Evolutionary conservation across 2,888 invertebrate genomes (phyloP).

Genomic region (Balanococcus diminutus): DNA sequence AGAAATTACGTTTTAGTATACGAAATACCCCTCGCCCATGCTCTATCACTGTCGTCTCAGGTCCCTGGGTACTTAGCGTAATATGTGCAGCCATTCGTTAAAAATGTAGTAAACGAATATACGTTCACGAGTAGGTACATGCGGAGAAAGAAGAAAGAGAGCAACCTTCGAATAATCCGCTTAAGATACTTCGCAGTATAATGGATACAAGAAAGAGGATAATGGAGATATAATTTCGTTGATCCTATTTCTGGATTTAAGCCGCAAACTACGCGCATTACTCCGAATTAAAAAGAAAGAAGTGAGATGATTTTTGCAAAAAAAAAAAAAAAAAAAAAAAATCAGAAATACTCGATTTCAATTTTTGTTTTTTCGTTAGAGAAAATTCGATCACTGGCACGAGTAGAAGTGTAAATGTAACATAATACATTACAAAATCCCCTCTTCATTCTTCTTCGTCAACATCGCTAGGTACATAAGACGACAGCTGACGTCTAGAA

Average conservation of each 20-base stretch:
- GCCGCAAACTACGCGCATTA: constrained; percentile 37
- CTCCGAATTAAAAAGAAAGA: not conserved
- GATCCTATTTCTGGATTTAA: constrained; percentile 48
- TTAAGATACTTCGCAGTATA: constrained; percentile 50
- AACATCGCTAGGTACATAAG: no score
- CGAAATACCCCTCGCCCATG: not conserved
- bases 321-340: not conserved
- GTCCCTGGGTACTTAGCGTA: not conserved
- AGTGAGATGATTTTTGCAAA: not conserved
- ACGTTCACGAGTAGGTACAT: constrained; percentile 28
- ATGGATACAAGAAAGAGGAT: constrained; percentile 53
- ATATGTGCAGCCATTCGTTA: constrained; percentile 54
- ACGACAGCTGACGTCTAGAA: not conserved
- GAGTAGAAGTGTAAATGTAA: not conserved
- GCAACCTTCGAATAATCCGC: constrained; percentile 53
- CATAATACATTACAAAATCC: no score
- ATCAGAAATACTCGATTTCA: not conserved
- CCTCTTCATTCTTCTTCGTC: no score
- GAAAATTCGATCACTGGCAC: not conserved
- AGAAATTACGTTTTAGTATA: constrained; percentile 35
- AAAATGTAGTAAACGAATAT: constrained; percentile 50
- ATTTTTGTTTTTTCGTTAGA: not conserved
- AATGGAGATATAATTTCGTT: constrained; percentile 53
- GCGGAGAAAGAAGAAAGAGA: not conserved
- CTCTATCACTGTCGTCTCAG: not conserved